Evolutionary conservation across 1,140 invertebrate genomes (phyloP), one percentile per base, ranked within the genome.

Genomic region (Drosophila saltans): DNA sequence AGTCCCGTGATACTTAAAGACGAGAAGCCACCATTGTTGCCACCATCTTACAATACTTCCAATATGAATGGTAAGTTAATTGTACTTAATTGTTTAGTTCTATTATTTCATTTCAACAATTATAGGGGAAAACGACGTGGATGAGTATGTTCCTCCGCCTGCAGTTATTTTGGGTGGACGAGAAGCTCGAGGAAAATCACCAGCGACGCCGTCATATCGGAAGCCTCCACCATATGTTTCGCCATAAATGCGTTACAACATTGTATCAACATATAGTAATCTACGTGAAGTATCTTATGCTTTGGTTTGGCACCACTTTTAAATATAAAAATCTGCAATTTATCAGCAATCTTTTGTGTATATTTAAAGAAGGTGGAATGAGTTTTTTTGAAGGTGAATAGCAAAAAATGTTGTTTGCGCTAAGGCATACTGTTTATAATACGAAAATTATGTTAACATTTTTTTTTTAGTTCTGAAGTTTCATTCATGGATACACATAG

Each of bases 191-290:
- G 94, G 94, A 62, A 92, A 92, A 80, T 92, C 92, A 72, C 92
- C 92, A 83, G 96, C 96, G 33, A 97, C 96, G 26, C 96, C 97
- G 33, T 96, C 96, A 61, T 98, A 97, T 94, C 95, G 97, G 85
- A 97, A 97, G 93, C 97, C 97, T 43, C 97, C 97, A 67, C 97
- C 97, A 16, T 98, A 98, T 92, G 97, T 98, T 72, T 97, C 97
- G 65, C 97, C 97, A 93, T 98, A 98, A 97, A 81, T 78, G 66
- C 72, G 90, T 62, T 73, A 86, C 48, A 26, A 16, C 48, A 40
- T 24, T 3, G 21, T 45, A 11, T 30, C 40, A 30, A 24, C 11
- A n/a, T 36, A 36, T 36, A 36, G 33, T 30, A 7, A 3, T 21
- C 40, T 9, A 2, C 36, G 26, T 9, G 6, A 52, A 52, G 26